A percentile compares a stretch with the other conserved stretches of the same genome.
phyloP scores from a whole-genome alignment of 2,888 invertebrate genomes.

The Odontothrips loti region DNA sequence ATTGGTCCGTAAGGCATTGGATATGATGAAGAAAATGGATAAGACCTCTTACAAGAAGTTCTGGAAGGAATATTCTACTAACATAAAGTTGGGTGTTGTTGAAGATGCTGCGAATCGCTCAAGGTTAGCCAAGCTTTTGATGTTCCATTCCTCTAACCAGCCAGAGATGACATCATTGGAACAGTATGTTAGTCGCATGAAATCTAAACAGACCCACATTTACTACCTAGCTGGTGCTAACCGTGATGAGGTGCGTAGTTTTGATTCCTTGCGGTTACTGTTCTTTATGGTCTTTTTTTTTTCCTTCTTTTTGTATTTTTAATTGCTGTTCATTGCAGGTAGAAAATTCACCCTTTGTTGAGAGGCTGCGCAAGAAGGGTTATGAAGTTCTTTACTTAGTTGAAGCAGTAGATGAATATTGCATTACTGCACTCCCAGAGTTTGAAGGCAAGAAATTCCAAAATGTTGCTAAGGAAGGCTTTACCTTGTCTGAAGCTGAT shows the following conservation, averaged over 20 bases:
- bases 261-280: not conserved
- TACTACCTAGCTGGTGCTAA: constrained; percentile 93
- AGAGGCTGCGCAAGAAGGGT: constrained; percentile 85
- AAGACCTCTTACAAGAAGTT: constrained; percentile 85
- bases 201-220: constrained; percentile 87
- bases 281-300: not conserved
- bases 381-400: constrained; percentile 91
- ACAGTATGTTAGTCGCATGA: constrained; percentile 94
- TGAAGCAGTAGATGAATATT: constrained; percentile 98
- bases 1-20: constrained; percentile 90
- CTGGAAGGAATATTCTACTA: constrained; percentile 99
- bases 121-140: constrained; percentile 87
- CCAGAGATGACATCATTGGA: constrained; percentile 67
- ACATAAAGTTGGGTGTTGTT: constrained; percentile 93
- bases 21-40: constrained; percentile 95
- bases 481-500: constrained; percentile 68
- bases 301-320: not conserved
- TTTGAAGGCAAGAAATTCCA: constrained; percentile 99
- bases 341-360: constrained; percentile 89
- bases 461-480: constrained; percentile 98
- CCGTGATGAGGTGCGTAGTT: constrained; percentile 60
- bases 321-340: constrained; percentile 50
- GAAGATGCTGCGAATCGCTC: constrained; percentile 97
- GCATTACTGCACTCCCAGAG: constrained; percentile 92
- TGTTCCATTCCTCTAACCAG: constrained; percentile 77